Base-by-base conservation (phyloP, 2,888 invertebrate species). In the Copidosoma aretas region DNA sequence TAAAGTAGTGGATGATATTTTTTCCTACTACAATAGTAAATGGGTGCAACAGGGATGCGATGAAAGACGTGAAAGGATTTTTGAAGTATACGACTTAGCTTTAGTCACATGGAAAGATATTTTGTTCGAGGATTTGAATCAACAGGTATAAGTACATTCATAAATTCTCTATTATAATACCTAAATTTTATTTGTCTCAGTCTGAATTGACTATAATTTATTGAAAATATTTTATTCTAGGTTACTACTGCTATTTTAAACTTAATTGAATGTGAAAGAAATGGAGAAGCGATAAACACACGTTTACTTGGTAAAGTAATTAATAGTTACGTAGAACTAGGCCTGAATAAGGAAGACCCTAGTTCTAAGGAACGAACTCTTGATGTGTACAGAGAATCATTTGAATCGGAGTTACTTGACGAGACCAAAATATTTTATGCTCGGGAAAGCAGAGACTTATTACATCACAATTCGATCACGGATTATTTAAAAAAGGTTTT, bases 1-100 rank as follows among this genome's bases (percentile, higher is more conserved):
- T 75, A 94, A 95, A 81, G 98, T 98, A 10, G 88, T 99, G 46
- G 95, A 99, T 86, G 98, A 98, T 0, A 96, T 99, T 66, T 98
- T 98, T 86, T 91, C 95, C 0, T 99, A 99, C 85, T 88, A 99
- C 56, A 99, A 99, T 87, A 89, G 99, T 77, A 98, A 99, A 84
- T 99, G 99, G 99, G 99, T 99, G 5, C 92, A 95, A 77, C 88
- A 99, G 73, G 98, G 99, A 84, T 96, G 97, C 81, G 99, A 99
- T 81, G 99, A 99, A 84, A 98, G 98, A 0, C 89, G 95, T 64
- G 97, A 96, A 86, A 94, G 94, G 75, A 97, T 99, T 75, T 98
- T 97, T 85, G 97, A 98, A 87, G 97, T 99, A 76, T 99, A 99
- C 86, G 97, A 99, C 84, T 86, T 99, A 73, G 97, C 98, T 10